Percentiles rank a stretch among this genome's conserved stretches.
Evolutionary conservation across 2,113 vertebrate genomes (phyloP).

Genomic region (Rhodinocichla rosea): DNA sequence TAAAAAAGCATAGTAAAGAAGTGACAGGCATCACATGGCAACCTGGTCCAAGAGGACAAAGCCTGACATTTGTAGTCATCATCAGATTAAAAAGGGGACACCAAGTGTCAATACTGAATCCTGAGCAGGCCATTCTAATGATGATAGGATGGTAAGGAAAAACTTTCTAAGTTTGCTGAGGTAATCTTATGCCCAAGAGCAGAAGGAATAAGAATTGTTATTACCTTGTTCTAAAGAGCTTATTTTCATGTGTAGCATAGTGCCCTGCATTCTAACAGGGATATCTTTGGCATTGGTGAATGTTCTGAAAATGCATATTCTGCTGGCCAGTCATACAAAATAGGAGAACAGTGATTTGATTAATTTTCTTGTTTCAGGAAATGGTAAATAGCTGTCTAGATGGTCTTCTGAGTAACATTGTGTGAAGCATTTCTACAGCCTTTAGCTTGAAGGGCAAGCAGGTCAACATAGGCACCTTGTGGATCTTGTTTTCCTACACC

Average conservation of each 20-base stretch:
- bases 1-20: neutral
- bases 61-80: neutral
- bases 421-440: neutral
- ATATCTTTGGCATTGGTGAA: neutral
- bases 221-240: neutral
- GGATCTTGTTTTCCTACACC: neutral
- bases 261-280: neutral
- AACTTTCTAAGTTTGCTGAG: neutral
- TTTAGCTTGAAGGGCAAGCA: neutral
- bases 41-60: neutral
- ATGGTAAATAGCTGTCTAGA: neutral
- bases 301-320: neutral
- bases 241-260: neutral
- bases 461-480: neutral
- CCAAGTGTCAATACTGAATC: neutral
- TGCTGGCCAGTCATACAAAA: neutral
- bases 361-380: neutral
- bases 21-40: neutral
- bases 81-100: neutral
- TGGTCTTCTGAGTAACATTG: neutral
- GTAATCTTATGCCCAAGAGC: neutral
- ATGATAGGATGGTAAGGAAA: neutral
- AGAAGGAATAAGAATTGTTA: neutral
- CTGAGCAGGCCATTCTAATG: neutral
- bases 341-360: neutral